phyloP scores from a whole-genome alignment of 92 coral and sea anemone species.

The Porites divaricata region DNA sequence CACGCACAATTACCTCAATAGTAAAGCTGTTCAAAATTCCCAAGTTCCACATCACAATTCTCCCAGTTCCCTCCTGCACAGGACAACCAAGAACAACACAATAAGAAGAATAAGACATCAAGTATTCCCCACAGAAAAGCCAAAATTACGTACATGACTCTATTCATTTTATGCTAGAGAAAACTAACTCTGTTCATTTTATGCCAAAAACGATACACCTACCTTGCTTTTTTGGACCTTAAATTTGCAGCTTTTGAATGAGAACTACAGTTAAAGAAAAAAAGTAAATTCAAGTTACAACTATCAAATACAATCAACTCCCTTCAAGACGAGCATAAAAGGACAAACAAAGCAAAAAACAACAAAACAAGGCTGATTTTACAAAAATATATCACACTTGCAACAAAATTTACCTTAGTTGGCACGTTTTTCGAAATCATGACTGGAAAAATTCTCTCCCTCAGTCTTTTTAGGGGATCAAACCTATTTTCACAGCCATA shows the following conservation, averaged over 20 bases:
- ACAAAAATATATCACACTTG: not conserved
- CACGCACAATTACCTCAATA: constrained; percentile 69
- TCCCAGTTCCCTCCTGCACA: constrained; percentile 90
- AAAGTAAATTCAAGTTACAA: not conserved
- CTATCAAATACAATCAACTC: not conserved
- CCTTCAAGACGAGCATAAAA: too few relatives aligned
- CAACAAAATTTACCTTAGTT: constrained; percentile 66
- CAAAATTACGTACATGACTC: too few relatives aligned
- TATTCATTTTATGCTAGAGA: too few relatives aligned
- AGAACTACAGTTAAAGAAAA: constrained; percentile 58
- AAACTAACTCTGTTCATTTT: not conserved
- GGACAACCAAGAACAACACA: too few relatives aligned
- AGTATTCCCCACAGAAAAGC: too few relatives aligned
- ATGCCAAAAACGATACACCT: not conserved
- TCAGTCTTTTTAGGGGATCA: constrained; percentile 74
- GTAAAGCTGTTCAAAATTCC: constrained; percentile 92
- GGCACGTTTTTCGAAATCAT: constrained; percentile 95
- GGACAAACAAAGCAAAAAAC: too few relatives aligned
- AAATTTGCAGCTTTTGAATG: constrained; percentile 84
- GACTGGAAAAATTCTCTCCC: constrained; percentile 90
- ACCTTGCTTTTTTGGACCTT: constrained; percentile 98
- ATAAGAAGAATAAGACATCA: too few relatives aligned
- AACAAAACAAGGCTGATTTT: too few relatives aligned
- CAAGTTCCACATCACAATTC: constrained; percentile 94
- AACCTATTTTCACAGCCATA: constrained; percentile 92